Evolutionary conservation across 1,140 invertebrate genomes (phyloP), one percentile per base, ranked within the genome.

Genomic region (Pseudomyrmex flavicornis): DNA sequence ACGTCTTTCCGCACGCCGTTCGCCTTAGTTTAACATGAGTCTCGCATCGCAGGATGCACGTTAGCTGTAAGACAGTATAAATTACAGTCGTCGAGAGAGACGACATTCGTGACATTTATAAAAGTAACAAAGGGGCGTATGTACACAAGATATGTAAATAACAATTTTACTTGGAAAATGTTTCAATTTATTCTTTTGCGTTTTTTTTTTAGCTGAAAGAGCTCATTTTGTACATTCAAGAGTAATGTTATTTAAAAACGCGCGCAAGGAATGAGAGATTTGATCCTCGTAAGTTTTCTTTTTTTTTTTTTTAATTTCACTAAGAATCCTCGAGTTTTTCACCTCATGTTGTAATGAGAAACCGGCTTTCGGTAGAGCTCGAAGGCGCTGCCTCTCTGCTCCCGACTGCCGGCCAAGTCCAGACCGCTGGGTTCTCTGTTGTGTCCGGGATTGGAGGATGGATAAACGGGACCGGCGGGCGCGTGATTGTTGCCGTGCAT

Each of bases 321-420:
- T 35, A 35, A 35, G 35, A 35, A 35, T 35, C 35, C 5, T 35
- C 35, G 35, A 35, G 5, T 35, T 35, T 35, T 17, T 95, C 95
- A 97, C 96, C 97, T 97, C 90, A 97, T 94, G 90, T 97, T 97
- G 90, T 97, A 96, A 94, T 97, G 96, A 93, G 96, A 95, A 79
- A 95, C 95, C 17, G 98, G 98, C 94, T 99, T 99, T 89, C 97
- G 96, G 92, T 99, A 99, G 50, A 99, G 95, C 92, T 99, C 98
- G 93, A 99, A 99, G 10, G 98, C 98, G 88, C 98, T 98, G n/a
- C 98, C 98, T 63, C 98, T 95, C 91, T 98, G 97, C 92, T 98
- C 98, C 87, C 97, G 96, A 90, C 97, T 97, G 13, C 97, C 97
- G 7, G 97, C 97, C 88, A 98, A 94, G 93, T 98, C 97, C 48